A percentile compares a stretch with the other conserved stretches of the same genome.
Conservation (phyloP, 2,888 invertebrate genomes). For the Cheilosia impressa region DNA sequence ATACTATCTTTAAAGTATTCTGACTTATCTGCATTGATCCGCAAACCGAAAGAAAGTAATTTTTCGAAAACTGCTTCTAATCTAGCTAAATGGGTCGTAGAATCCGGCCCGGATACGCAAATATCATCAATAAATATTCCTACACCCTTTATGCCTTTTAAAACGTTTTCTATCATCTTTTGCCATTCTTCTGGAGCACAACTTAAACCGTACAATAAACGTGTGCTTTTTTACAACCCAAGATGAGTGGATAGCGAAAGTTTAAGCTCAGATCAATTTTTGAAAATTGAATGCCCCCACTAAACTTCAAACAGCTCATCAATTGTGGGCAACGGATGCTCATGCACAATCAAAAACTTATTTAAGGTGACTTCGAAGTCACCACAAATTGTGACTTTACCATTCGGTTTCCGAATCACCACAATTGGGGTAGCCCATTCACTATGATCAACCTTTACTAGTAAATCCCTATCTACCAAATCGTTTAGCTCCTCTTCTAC, state of each 20-base stretch:
- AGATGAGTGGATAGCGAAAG: not conserved
- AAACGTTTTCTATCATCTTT: too few relatives aligned
- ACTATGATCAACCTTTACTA: too few relatives aligned
- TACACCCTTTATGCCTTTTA: too few relatives aligned
- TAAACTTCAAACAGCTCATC: too few relatives aligned
- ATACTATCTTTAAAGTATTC: conserved; percentile 57
- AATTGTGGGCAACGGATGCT: not conserved
- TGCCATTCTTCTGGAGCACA: not conserved
- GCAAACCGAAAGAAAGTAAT: not conserved
- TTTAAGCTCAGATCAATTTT: conserved; percentile 5
- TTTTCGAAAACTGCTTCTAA: too few relatives aligned
- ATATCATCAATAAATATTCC: too few relatives aligned
- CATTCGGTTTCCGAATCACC: too few relatives aligned
- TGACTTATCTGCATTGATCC: conserved; percentile 5
- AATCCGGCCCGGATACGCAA: too few relatives aligned
- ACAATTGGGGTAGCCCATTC: too few relatives aligned
- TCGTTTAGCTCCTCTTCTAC: not conserved
- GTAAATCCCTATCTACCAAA: not conserved
- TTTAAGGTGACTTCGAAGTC: too few relatives aligned
- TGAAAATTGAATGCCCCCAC: not conserved
- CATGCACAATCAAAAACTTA: not conserved
- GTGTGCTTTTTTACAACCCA: not conserved
- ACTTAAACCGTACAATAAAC: not conserved
- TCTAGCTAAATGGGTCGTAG: too few relatives aligned
- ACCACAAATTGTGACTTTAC: too few relatives aligned